phyloP scores from a whole-genome alignment of 2,888 invertebrate genomes.

The Drosophila prolongata region DNA sequence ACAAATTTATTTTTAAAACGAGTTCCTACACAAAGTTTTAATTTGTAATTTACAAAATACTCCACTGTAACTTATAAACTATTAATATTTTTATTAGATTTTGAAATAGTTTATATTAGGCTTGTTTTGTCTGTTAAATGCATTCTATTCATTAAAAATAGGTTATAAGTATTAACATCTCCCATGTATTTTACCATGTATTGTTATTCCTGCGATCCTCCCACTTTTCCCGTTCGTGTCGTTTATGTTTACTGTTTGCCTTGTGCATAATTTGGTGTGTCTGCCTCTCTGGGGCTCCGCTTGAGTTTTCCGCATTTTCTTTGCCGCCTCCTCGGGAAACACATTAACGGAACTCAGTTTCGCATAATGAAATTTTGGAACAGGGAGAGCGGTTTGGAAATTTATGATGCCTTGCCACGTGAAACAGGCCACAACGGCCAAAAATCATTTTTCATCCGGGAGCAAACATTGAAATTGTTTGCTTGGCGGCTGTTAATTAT shows the following conservation, averaged over 20 bases:
- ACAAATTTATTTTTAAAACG: no score
- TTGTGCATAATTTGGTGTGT: conserved; percentile 58
- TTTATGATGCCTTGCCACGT: conserved; percentile 61
- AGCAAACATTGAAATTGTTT: conserved; percentile 52
- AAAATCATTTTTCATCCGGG: conserved; percentile 66
- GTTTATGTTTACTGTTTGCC: conserved; percentile 34
- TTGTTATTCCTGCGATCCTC: background rate
- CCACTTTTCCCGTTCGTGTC: background rate
- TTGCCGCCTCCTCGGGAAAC: conserved; percentile 17
- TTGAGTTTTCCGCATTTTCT: conserved; percentile 20
- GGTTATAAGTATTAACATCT: no score
- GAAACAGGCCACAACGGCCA: conserved; percentile 40
- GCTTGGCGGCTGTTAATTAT: conserved; percentile 69
- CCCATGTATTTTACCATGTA: background rate
- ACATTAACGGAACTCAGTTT: conserved; percentile 76
- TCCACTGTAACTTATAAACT: no score
- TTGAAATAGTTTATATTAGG: no score
- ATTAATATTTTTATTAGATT: no score
- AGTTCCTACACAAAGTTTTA: no score
- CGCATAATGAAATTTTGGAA: conserved; percentile 72
- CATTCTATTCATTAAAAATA: no score
- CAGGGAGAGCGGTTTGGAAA: conserved; percentile 52
- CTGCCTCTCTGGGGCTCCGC: conserved; percentile 1
- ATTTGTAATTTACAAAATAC: no score
- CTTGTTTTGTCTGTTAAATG: no score